Percentiles rank a stretch among this genome's conserved stretches.
These are phyloP conservation scores for Drosophila jambulina DNA, from an alignment of 1,140 invertebrate genomes.

Conservation along the genomic window DNA sequence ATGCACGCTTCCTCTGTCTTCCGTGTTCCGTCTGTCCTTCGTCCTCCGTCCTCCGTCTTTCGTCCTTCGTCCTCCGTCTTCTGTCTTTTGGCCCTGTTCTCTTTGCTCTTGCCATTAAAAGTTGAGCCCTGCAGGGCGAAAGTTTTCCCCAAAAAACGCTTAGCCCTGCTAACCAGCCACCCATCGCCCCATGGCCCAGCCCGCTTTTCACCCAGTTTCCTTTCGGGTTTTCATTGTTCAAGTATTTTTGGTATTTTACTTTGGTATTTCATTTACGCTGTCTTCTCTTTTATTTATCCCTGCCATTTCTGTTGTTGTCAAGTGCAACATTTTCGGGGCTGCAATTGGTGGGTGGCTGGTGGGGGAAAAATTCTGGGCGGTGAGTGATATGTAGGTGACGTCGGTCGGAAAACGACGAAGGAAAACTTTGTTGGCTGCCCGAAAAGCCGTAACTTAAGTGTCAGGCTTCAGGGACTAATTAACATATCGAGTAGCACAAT, in stretches of 20 bases:
- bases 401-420: constrained; percentile 9
- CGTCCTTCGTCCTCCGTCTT: neutral
- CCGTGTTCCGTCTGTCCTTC: neutral
- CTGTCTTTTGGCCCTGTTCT: constrained; percentile 45
- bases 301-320: constrained; percentile 41
- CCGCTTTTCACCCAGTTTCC: constrained; percentile 13
- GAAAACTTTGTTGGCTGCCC: constrained; percentile 24
- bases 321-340: constrained; percentile 70
- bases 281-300: constrained; percentile 36
- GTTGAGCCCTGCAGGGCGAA: constrained; percentile 70
- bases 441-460: constrained; percentile 31
- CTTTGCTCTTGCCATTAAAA: constrained; percentile 82
- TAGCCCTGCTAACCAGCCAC: constrained; percentile 44
- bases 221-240: constrained; percentile 50
- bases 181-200: neutral
- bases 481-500: constrained; percentile 44
- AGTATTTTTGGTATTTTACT: constrained; percentile 76
- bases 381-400: constrained; percentile 43
- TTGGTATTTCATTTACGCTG: constrained; percentile 72
- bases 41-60: neutral
- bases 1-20: constrained; percentile 34
- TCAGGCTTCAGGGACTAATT: constrained; percentile 33
- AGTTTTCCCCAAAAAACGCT: constrained; percentile 42
- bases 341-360: neutral
- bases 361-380: neutral